Conservation (phyloP, 2,888 invertebrate species). For the Caenorhabditis japonica region DNA sequence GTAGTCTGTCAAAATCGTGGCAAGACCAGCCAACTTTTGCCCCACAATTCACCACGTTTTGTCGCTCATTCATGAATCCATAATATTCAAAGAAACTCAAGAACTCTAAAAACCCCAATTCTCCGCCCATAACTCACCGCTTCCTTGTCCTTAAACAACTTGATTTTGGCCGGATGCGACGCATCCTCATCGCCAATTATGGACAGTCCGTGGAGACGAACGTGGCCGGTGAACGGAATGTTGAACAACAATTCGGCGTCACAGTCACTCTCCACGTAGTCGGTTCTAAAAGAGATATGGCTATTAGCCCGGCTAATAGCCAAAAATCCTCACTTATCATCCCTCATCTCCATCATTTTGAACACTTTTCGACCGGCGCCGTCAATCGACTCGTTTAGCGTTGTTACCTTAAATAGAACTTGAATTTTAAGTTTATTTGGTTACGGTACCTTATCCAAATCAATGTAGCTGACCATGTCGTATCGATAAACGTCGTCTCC, state of each 20-base stretch:
- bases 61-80: too few relatives aligned
- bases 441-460: constrained; percentile 54
- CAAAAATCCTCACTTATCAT: constrained; percentile 82
- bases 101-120: too few relatives aligned
- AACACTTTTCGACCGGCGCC: constrained; percentile 91
- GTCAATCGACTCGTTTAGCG: constrained; percentile 90
- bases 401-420: constrained; percentile 82
- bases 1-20: too few relatives aligned
- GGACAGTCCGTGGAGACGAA: constrained; percentile 94
- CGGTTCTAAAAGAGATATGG: constrained; percentile 51
- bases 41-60: too few relatives aligned
- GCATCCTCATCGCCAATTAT: constrained; percentile 88
- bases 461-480: constrained; percentile 60
- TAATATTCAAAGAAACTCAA: too few relatives aligned
- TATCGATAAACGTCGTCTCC: constrained; percentile 51
- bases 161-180: constrained; percentile 88
- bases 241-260: constrained; percentile 96
- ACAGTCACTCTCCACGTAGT: constrained; percentile 89
- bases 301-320: not conserved
- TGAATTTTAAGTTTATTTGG: not conserved
- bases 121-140: constrained; percentile 63
- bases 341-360: constrained; percentile 87
- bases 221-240: constrained; percentile 92
- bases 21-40: too few relatives aligned
- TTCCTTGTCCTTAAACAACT: constrained; percentile 82